phyloP scores from a whole-genome alignment of 2,797 vertebrate genomes.

The Remorina albescens region DNA sequence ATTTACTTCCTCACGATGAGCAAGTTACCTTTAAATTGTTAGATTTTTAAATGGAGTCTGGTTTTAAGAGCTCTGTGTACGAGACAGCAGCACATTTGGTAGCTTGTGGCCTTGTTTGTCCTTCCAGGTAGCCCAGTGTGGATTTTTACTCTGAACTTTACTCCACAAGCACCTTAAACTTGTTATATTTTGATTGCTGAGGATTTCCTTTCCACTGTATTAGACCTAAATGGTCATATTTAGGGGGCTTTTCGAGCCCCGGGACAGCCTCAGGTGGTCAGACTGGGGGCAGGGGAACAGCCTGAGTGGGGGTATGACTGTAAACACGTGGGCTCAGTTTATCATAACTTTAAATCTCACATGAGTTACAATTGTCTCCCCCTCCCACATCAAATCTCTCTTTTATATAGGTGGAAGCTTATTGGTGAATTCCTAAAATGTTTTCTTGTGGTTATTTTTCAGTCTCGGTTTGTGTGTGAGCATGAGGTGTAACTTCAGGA shows the following conservation, averaged over 20 bases:
- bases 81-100: conserved; percentile 33
- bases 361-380: not conserved
- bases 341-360: conserved; percentile 30
- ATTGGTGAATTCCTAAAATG: not conserved
- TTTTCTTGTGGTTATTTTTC: too few relatives aligned
- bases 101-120: conserved; percentile 47
- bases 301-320: conserved; percentile 35
- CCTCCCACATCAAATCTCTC: too few relatives aligned
- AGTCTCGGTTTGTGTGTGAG: conserved; percentile 22
- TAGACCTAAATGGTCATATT: not conserved
- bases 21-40: conserved; percentile 12
- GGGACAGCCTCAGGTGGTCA: conserved; percentile 54
- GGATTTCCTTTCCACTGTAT: not conserved
- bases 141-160: not conserved
- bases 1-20: too few relatives aligned
- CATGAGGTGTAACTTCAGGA: conserved; percentile 2
- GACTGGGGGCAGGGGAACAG: conserved; percentile 57
- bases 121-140: conserved; percentile 11
- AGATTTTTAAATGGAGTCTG: conserved; percentile 36
- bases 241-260: conserved; percentile 7
- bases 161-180: accelerated
- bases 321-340: conserved; percentile 76
- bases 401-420: not conserved
- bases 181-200: not conserved
- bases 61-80: not conserved